Evolutionary conservation across 1,140 invertebrate genomes (phyloP), one percentile per base, ranked within the genome.

Genomic region (Lepidotrigona ventralis): DNA sequence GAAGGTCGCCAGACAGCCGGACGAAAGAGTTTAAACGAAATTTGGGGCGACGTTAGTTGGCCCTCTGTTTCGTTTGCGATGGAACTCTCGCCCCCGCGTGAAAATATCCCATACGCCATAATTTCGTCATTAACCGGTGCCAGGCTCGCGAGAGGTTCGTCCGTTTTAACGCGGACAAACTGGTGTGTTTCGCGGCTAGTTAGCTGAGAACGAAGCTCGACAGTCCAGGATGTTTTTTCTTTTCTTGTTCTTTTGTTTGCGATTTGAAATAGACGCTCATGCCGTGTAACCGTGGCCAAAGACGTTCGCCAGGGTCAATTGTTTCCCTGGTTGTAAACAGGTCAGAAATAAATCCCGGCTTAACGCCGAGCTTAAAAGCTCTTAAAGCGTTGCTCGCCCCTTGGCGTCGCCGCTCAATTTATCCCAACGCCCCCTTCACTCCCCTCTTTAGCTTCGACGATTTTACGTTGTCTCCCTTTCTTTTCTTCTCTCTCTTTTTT

Each of bases 361-460:
- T 91, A 92, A 91, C 90, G 91, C 89, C 85, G 85, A 84, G 91
- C 92, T 92, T 92, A 92, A 92, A 92, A 92, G 92, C 91, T 92
- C 89, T 92, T 88, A 92, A 92, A 91, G 86, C 86, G 89, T 83
- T 87, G 84, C 90, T 85, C 77, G 86, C 51, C 58, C 79, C 85
- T 74, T 66, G 21, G 83, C 82, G 64, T 86, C 71, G 72, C 39
- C 8, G 39, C 6, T 87, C 86, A 87, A 88, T 88, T 87, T 88
- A 88, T 74, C 86, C 86, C 33, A 33, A 8, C n/a, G n/a, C 39
- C 39, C 39, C 6, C 39, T 4, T 8, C 6, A 46, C 8, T 82
- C 46, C 56, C 46, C 68, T 60, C 39, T 71, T 79, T 82, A 46
- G 39, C 39, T 46, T 46, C 39, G 39, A 86, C 86, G 86, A 85